Percentiles rank a stretch among this genome's conserved stretches.
These are phyloP conservation scores for Spheniscus humboldti DNA, from an alignment of 2,797 vertebrate genomes.

Conservation along the genomic window DNA sequence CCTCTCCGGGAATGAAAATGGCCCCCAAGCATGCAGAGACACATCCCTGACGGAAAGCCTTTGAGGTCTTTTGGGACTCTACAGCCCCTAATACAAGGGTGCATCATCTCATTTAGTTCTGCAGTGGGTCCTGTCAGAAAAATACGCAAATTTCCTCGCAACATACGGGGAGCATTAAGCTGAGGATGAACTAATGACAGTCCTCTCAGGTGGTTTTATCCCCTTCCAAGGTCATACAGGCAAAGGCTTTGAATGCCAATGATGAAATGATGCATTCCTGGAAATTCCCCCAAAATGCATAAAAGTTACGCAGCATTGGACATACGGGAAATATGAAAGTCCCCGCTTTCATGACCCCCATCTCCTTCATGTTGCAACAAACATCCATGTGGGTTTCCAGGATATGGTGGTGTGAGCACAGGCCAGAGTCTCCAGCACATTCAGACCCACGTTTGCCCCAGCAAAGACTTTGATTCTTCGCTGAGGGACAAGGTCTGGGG, in stretches of 20 bases:
- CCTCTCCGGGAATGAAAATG: not conserved
- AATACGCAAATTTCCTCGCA: not conserved
- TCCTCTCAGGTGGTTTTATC: not conserved
- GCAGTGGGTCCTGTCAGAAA: not conserved
- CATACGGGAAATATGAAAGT: accelerated
- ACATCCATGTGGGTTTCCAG: not conserved
- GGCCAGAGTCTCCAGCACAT: not conserved
- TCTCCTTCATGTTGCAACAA: not conserved
- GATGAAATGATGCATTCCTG: not conserved
- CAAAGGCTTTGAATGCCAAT: not conserved
- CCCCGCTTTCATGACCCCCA: not conserved
- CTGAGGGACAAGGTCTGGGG: not conserved
- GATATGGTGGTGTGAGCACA: not conserved
- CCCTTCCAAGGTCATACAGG: not conserved
- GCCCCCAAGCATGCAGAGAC: not conserved
- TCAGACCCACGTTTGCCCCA: not conserved
- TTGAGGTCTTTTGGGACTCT: not conserved
- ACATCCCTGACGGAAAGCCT: not conserved
- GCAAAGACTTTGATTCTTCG: not conserved
- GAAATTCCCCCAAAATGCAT: not conserved
- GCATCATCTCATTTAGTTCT: not conserved
- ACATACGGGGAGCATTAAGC: not conserved
- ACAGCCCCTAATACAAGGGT: not conserved
- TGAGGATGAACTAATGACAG: not conserved
- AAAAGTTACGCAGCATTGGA: not conserved